These are phyloP conservation scores for Ethmia dodecea DNA, from an alignment of 2,888 invertebrate species.

Conservation along the genomic window DNA sequence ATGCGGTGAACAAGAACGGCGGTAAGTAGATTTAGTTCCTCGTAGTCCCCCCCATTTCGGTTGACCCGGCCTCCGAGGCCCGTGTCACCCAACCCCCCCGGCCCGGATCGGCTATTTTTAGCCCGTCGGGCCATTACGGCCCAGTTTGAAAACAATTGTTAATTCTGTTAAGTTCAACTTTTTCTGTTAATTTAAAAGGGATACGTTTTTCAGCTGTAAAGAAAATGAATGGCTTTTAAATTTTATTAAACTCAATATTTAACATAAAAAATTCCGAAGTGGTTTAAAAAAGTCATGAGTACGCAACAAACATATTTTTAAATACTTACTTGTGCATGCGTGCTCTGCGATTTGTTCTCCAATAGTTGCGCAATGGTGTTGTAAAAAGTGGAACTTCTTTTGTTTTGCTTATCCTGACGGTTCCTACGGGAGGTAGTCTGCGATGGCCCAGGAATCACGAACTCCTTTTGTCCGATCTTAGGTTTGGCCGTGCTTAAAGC, in stretches of 20 bases:
- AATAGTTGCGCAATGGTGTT: slow-evolving; percentile 71
- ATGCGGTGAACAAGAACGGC: slow-evolving; percentile 3
- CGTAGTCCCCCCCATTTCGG: slow-evolving; percentile 42
- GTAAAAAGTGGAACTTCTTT: slow-evolving; percentile 58
- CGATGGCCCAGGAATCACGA: slow-evolving; percentile 79
- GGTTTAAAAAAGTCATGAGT: no score
- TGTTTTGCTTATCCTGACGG: slow-evolving; percentile 38
- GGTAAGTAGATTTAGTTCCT: slow-evolving; percentile 6
- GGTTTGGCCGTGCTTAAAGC: slow-evolving; percentile 33
- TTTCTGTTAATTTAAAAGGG: no score
- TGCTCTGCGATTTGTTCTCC: slow-evolving; percentile 63
- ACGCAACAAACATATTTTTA: no score
- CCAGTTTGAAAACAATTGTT: slow-evolving; percentile 34
- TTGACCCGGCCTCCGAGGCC: slow-evolving; percentile 66
- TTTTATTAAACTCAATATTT: no score
- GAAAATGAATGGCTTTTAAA: no score
- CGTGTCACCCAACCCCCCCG: slow-evolving; percentile 65
- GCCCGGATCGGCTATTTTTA: slow-evolving; percentile 72
- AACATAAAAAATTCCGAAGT: no score
- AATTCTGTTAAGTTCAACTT: no score
- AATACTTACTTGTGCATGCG: slow-evolving; percentile 76
- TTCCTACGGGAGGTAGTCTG: slow-evolving; percentile 57
- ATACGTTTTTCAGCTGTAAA: no score
- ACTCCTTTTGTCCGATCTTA: slow-evolving; percentile 79
- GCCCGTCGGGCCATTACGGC: slow-evolving; percentile 54